These are phyloP conservation scores for Holothuria scabra DNA, from an alignment of 53 echinoderm and acorn worm genomes.

Conservation along the genomic window DNA sequence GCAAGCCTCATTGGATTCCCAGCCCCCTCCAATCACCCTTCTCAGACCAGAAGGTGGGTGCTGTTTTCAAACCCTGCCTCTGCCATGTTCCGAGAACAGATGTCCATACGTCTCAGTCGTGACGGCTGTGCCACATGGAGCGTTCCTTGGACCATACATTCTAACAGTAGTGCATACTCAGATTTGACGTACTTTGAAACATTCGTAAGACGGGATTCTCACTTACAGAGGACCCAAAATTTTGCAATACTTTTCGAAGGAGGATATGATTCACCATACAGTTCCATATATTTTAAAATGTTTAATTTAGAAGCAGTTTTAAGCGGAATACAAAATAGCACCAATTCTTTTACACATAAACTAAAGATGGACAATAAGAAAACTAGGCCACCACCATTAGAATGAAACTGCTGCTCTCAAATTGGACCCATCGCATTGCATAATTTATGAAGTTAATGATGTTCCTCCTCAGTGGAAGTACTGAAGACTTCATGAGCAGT, in stretches of 20 bases:
- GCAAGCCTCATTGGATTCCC: conserved; percentile 86
- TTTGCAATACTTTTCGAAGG: conserved; percentile 91
- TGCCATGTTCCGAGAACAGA: conserved; percentile 62
- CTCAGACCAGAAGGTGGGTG: conserved; percentile 60
- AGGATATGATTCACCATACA: conserved; percentile 56
- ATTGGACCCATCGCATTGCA: too few relatives aligned
- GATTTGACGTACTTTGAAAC: conserved; percentile 85
- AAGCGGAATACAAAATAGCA: conserved; percentile 60
- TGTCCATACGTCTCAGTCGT: conserved; percentile 78
- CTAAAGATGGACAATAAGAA: conserved; percentile 5
- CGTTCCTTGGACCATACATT: conserved; percentile 67
- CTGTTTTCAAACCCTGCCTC: conserved; percentile 90
- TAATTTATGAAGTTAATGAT: too few relatives aligned
- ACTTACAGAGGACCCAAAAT: conserved; percentile 60
- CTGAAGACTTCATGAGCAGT: too few relatives aligned
- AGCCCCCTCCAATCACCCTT: conserved; percentile 61
- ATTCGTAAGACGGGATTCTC: not conserved
- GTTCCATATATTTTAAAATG: conserved; percentile 84
- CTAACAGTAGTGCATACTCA: conserved; percentile 71
- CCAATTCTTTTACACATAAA: conserved; percentile 34
- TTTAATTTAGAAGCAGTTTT: conserved; percentile 80
- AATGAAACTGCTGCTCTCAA: not conserved
- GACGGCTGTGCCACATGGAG: conserved; percentile 83
- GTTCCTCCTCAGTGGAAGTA: too few relatives aligned
- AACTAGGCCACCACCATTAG: not conserved